These are phyloP conservation scores for Lapara coniferarum DNA, from an alignment of 2,888 invertebrate species.

Conservation along the genomic window DNA sequence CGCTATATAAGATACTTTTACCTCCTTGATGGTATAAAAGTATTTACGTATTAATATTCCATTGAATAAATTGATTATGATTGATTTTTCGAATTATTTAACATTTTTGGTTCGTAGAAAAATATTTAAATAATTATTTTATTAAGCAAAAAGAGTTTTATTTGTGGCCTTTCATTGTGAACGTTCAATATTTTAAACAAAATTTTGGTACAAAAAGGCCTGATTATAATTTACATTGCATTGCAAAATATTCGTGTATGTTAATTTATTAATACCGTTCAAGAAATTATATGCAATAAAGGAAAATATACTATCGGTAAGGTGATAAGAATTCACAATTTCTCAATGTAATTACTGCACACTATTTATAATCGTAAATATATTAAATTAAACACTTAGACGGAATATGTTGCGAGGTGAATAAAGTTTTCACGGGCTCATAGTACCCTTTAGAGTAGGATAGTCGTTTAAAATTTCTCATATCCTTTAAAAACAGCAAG, in stretches of 20 bases:
- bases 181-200: not conserved
- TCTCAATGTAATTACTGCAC: conserved; percentile 78
- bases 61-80: conserved; percentile 7
- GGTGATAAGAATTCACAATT: conserved; percentile 57
- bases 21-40: conserved; percentile 1
- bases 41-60: conserved; percentile 8
- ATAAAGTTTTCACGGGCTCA: conserved; percentile 37
- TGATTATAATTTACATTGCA: conserved; percentile 12
- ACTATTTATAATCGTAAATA: conserved; percentile 68
- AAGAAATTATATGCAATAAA: conserved; percentile 30
- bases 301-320: conserved; percentile 47
- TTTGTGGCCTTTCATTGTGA: not conserved
- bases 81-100: not conserved
- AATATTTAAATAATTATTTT: not conserved
- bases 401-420: conserved; percentile 35
- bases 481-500: conserved; percentile 6
- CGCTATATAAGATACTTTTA: not conserved
- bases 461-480: not conserved
- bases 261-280: conserved; percentile 13
- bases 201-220: not conserved
- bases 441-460: conserved; percentile 21
- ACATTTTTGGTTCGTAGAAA: not conserved
- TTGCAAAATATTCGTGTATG: conserved; percentile 19
- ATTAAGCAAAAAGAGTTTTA: not conserved
- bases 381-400: conserved; percentile 36